These are phyloP conservation scores for Notarius lentiginosus DNA, from an alignment of 2,113 vertebrate species.

Conservation along the genomic window DNA sequence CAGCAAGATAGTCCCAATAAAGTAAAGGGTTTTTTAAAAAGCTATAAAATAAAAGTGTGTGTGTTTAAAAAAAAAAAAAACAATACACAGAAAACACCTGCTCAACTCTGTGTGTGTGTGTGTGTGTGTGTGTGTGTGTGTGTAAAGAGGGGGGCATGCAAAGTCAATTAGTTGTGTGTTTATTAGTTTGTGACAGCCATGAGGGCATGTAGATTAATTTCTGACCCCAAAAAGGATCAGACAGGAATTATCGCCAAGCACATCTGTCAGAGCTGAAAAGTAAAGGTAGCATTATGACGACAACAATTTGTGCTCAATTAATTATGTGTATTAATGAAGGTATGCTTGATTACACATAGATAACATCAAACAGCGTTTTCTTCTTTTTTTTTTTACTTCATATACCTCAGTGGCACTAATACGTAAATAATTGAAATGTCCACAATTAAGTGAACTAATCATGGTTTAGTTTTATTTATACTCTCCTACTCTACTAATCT, in stretches of 20 bases:
- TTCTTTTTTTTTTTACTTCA: slow-evolving; percentile 65
- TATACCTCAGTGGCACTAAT: slow-evolving; percentile 72
- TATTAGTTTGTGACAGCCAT: slow-evolving; percentile 80
- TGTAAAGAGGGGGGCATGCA: slow-evolving; percentile 52
- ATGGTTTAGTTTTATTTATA: slow-evolving; percentile 63
- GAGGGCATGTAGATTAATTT: slow-evolving; percentile 79
- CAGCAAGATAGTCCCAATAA: too few relatives aligned
- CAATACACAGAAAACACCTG: too few relatives aligned
- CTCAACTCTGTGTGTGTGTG: background rate
- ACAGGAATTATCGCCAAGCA: slow-evolving; percentile 77
- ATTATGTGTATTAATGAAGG: slow-evolving; percentile 80
- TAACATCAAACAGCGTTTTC: slow-evolving; percentile 67
- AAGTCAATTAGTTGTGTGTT: slow-evolving; percentile 79
- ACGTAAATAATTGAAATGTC: slow-evolving; percentile 76
- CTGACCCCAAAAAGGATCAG: slow-evolving; percentile 76
- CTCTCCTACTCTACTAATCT: slow-evolving; percentile 48
- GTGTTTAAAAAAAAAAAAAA: background rate
- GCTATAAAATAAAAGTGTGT: too few relatives aligned
- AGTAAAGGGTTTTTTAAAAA: too few relatives aligned
- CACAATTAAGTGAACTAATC: slow-evolving; percentile 69
- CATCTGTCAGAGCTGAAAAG: slow-evolving; percentile 76
- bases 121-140: background rate
- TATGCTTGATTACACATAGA: slow-evolving; percentile 77
- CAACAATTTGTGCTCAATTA: slow-evolving; percentile 77
- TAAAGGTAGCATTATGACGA: slow-evolving; percentile 76